Evolutionary conservation across 2,797 vertebrate species (phyloP).

Genomic region (Heterohyrax brucei): DNA sequence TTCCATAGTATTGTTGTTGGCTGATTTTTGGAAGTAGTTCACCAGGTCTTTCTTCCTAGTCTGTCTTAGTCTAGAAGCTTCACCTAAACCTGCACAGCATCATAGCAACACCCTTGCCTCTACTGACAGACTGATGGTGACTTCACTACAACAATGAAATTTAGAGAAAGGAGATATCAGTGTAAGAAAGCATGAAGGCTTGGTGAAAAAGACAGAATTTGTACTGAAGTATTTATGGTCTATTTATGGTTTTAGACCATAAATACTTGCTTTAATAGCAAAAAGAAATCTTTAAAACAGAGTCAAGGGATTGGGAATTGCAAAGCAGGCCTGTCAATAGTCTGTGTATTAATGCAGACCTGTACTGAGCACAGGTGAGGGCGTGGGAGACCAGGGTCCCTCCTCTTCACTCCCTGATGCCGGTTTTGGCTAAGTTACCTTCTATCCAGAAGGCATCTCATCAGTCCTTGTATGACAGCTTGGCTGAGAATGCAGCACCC

Average conservation of each 20-base stretch:
- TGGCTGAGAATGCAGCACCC: neutral
- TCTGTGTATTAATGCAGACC: neutral
- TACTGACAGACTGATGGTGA: neutral
- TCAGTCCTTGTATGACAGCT: neutral
- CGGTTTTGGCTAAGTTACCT: neutral
- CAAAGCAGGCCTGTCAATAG: neutral
- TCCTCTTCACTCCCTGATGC: neutral
- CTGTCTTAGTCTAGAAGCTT: neutral
- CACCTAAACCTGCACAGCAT: neutral
- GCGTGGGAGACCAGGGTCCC: neutral
- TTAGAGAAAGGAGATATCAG: neutral
- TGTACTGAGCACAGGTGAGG: rapidly evolving
- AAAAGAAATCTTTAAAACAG: neutral
- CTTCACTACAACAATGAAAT: neutral
- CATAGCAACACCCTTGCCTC: neutral
- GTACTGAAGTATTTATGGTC: neutral
- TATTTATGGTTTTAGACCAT: neutral
- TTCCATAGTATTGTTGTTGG: neutral
- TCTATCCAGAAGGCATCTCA: neutral
- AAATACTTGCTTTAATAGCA: neutral
- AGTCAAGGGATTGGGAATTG: neutral
- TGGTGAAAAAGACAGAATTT: neutral
- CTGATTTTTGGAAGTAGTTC: neutral
- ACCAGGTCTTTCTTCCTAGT: neutral
- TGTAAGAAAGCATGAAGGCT: neutral